These are phyloP conservation scores for Dermolepida albohirtum DNA, from an alignment of 2,888 invertebrate species.

Conservation along the genomic window DNA sequence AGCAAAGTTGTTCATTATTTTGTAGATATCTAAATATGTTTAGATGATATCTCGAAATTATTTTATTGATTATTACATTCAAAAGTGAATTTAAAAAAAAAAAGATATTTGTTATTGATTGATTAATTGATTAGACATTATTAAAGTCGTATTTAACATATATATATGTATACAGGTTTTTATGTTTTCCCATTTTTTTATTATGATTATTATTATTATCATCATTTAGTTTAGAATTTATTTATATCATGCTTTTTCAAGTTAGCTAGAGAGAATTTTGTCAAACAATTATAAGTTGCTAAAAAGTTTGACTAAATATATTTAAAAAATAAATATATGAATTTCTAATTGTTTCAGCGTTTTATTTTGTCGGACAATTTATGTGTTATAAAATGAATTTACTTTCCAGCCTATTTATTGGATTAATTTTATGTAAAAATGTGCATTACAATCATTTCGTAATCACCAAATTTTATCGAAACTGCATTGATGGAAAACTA, in stretches of 20 bases:
- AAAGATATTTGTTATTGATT: too few species aligned
- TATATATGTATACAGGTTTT: conserved; percentile 6
- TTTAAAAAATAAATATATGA: conserved; percentile 36
- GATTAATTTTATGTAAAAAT: too few species aligned
- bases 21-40: conserved; percentile 39
- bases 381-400: too few species aligned
- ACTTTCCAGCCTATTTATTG: too few species aligned
- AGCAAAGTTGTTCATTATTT: conserved; percentile 13
- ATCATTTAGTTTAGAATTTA: conserved; percentile 15
- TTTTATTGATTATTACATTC: not conserved
- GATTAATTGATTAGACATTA: too few species aligned
- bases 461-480: too few species aligned
- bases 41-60: conserved; percentile 27
- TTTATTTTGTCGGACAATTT: too few species aligned
- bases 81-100: not conserved
- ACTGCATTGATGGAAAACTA: too few species aligned
- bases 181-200: conserved; percentile 25
- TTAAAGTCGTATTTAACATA: not conserved
- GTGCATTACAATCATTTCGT: too few species aligned
- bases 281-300: conserved; percentile 44
- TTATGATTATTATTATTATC: not conserved
- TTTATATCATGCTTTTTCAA: conserved; percentile 29
- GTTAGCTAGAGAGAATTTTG: conserved; percentile 33
- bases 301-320: conserved; percentile 37
- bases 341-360: conserved; percentile 15